These are phyloP conservation scores for Frankliniella fusca DNA, from an alignment of 2,888 invertebrate species.

Conservation along the genomic window DNA sequence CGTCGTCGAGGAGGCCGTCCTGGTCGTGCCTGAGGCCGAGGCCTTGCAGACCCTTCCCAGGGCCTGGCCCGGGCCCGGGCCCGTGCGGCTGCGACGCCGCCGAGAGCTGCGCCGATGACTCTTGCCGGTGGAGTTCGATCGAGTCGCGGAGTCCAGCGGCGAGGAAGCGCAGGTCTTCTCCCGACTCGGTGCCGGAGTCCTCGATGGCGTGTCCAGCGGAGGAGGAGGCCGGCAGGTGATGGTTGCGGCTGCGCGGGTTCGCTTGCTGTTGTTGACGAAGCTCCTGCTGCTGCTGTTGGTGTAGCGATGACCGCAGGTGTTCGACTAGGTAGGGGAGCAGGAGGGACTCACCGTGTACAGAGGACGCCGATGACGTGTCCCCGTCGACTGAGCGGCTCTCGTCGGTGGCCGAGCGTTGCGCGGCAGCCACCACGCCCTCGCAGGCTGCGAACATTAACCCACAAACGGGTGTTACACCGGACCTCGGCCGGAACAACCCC, in stretches of 20 bases:
- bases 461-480: slow-evolving; percentile 14
- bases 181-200: slow-evolving; percentile 65
- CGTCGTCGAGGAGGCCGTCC: slow-evolving; percentile 43
- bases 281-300: slow-evolving; percentile 42
- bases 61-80: slow-evolving; percentile 50
- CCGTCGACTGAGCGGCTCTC: slow-evolving; percentile 50
- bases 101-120: not conserved
- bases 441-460: slow-evolving; percentile 47
- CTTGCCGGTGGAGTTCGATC: not conserved
- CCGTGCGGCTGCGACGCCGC: slow-evolving; percentile 67
- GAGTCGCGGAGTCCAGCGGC: slow-evolving; percentile 54
- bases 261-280: slow-evolving; percentile 31
- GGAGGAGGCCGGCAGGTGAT: slow-evolving; percentile 46
- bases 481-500: too few relatives aligned
- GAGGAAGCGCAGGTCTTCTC: slow-evolving; percentile 60
- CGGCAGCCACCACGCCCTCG: slow-evolving; percentile 52
- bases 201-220: slow-evolving; percentile 44
- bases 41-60: slow-evolving; percentile 50
- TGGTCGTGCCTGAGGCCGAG: too few relatives aligned
- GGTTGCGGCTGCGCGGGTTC: slow-evolving; percentile 37
- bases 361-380: slow-evolving; percentile 40
- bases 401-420: slow-evolving; percentile 39
- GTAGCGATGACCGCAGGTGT: slow-evolving; percentile 48
- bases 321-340: slow-evolving; percentile 54
- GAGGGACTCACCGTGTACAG: slow-evolving; percentile 69